Base-by-base conservation (phyloP, 2,888 invertebrate species). In the Stenchaetothrips biformis region DNA sequence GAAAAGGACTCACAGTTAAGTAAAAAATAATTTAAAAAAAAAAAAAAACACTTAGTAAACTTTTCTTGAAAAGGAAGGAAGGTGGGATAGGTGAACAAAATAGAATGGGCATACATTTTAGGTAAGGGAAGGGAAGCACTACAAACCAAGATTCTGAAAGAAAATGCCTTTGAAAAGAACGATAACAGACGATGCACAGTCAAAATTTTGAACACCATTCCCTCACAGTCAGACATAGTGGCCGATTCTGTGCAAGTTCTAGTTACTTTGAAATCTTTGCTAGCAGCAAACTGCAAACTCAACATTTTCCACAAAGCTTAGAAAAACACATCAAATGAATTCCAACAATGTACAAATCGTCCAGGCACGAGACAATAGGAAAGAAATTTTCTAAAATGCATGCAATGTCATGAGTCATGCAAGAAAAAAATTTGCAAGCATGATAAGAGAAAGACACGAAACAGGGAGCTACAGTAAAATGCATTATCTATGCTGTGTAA, bases 381-480 rank as follows among this genome's bases (percentile, higher is more conserved):
- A 53, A 53, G 18, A 13, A 53, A 53, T 18, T 4, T 18, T 13
- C 53, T 18, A 11, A 53, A 74, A 59, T 18, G 67, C 67, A 74
- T 74, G 67, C 67, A 74, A 21, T 18, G 8, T 74, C 67, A 74
- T 74, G 67, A 11, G 8, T 74, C 67, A 74, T 74, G 67, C 67
- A 74, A 25, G 25, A 9, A 25, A 21, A 25, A 25, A 25, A 21
- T 74, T 74, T 11, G 59, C 59, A 18, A 59, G 21, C 25, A 53
- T 53, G 53, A 13, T 13, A 25, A 74, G 7, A 25, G 67, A 11
- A 74, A 74, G 1, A 74, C 8, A 74, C 25, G 7, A n/a, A 74
- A 21, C 25, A 74, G 11, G n/a, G 25, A 74, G 11, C 67, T 74
- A 74, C 25, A 74, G 25, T 74, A 21, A 11, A 25, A 74, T 25